Conservation (phyloP, 2,888 invertebrate species). For the Diogma glabrata region DNA sequence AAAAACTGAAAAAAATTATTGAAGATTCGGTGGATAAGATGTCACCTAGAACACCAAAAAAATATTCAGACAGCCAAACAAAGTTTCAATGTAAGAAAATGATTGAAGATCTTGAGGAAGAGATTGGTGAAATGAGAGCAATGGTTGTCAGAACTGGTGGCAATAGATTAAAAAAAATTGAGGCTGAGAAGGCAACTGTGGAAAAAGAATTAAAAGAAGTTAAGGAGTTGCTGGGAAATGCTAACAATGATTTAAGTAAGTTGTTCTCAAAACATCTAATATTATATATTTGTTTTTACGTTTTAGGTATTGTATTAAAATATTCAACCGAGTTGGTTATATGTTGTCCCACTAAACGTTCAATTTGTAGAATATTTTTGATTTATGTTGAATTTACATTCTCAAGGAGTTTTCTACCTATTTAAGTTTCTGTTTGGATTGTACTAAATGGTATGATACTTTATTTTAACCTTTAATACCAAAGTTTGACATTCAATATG, state of each 20-base stretch:
- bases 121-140: slow-evolving; percentile 49
- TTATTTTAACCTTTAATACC: too few species aligned
- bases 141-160: slow-evolving; percentile 34
- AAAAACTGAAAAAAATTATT: slow-evolving; percentile 51
- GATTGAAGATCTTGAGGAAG: slow-evolving; percentile 78
- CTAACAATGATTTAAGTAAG: slow-evolving; percentile 36
- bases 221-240: slow-evolving; percentile 52
- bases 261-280: slow-evolving; percentile 9
- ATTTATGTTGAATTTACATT: too few species aligned
- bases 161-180: slow-evolving; percentile 42
- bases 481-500: too few species aligned
- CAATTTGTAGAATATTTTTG: too few species aligned
- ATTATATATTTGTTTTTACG: too few species aligned
- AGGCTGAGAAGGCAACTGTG: slow-evolving; percentile 52
- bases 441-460: too few species aligned
- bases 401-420: too few species aligned
- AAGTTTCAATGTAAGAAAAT: slow-evolving; percentile 65
- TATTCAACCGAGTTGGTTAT: too few species aligned
- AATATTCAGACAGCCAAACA: slow-evolving; percentile 57
- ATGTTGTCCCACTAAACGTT: too few species aligned
- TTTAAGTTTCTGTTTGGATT: too few species aligned
- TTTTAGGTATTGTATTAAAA: too few species aligned
- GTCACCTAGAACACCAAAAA: slow-evolving; percentile 59
- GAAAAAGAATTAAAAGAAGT: slow-evolving; percentile 52
- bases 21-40: slow-evolving; percentile 53